Evolutionary conservation across 2,797 vertebrate species (phyloP), one percentile per base, ranked within the genome.

Genomic region (Vireo griseus): DNA sequence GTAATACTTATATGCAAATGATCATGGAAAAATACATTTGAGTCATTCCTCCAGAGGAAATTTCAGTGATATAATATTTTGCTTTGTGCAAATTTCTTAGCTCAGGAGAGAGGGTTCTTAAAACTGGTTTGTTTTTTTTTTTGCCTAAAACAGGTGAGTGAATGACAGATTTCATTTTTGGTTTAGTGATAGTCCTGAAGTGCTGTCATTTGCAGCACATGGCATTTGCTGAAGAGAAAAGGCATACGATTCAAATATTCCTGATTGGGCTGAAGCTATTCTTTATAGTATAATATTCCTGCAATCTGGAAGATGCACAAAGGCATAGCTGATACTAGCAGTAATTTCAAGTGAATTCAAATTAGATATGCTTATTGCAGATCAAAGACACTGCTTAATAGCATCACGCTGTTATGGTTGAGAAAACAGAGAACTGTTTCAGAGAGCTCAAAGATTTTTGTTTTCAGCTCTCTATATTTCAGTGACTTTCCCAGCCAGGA

Each of bases 271-370:
- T 78, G 48, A 86, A 83, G 45, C 40, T 90, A 72, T 62, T 82
- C 37, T 69, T 94, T 81, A 33, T 35, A 29, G n/a, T 81, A 89
- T 52, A 81, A 69, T 57, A 92, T 26, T 78, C 16, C 24, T 62
- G 31, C 79, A 95, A 45, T 85, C 33, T 37, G 39, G 62, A 86
- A 59, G 61, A 72, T 86, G 31, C 24, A 91, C 68, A 65, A 90
- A 91, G 33, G 21, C 28, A 73, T 55, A 83, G 68, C 25, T 71
- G 67, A 42, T 73, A 86, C 28, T 47, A 76, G 47, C n/a, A 73
- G 65, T 52, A 82, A 81, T 92, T 94, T 52, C 63, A 94, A 95
- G 69, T 86, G 76, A 94, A 96, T 95, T 92, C 42, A 90, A 94
- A 94, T 96, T 90, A 94, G 79, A 76, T 61, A 66, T 84, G 69